These are phyloP conservation scores for Manis crassicaudata DNA, from an alignment of 2,797 vertebrate species.

Conservation along the genomic window DNA sequence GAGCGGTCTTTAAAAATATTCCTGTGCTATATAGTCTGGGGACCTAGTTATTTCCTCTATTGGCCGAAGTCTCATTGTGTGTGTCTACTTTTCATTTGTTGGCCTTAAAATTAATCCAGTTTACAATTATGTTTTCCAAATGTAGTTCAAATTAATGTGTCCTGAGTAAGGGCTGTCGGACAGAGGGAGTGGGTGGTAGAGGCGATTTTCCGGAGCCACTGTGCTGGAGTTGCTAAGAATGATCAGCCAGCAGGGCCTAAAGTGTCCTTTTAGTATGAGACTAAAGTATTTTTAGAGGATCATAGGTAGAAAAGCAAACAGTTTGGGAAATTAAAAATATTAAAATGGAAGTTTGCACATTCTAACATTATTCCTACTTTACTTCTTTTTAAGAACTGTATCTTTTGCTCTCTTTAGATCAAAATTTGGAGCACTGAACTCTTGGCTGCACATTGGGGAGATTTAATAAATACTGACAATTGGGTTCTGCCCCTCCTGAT, in stretches of 20 bases:
- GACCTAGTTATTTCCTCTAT: background rate
- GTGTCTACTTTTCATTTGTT: background rate
- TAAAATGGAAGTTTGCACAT: background rate
- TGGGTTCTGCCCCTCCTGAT: background rate
- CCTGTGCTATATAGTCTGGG: background rate
- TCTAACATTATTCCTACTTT: background rate
- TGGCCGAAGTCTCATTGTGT: background rate
- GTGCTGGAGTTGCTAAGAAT: background rate
- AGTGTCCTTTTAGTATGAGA: background rate
- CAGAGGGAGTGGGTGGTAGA: background rate
- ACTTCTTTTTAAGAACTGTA: background rate
- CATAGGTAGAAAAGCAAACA: constrained; percentile 7
- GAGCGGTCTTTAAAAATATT: background rate
- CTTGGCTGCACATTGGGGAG: background rate
- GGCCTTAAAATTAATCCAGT: background rate
- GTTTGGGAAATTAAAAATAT: background rate
- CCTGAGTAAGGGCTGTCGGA: background rate
- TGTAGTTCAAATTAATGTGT: background rate
- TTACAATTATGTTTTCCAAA: background rate
- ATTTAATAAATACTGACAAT: background rate
- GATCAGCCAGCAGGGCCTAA: background rate
- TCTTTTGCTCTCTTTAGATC: background rate
- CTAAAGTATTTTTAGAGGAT: background rate
- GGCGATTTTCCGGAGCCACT: background rate
- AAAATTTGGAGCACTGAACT: background rate